Conservation (phyloP, 2,797 vertebrate species). For the Oreonectes daqikongensis region DNA sequence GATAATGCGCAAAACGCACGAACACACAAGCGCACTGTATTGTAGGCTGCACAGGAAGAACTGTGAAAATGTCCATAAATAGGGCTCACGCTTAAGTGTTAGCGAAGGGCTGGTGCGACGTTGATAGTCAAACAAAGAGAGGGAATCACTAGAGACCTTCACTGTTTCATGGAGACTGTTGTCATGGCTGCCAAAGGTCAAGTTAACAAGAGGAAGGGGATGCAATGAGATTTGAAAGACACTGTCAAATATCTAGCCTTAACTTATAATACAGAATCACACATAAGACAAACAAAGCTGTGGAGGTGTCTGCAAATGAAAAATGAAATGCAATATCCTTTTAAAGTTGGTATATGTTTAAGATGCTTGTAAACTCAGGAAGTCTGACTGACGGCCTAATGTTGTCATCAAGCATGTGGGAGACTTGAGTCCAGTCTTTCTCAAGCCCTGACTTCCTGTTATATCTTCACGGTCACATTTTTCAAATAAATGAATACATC, state of each 20-base stretch:
- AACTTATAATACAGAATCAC: not conserved
- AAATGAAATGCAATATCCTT: not conserved
- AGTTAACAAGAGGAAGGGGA: conserved; percentile 39
- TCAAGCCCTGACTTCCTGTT: not conserved
- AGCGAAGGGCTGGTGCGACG: not conserved
- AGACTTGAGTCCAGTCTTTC: not conserved
- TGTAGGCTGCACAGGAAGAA: not conserved
- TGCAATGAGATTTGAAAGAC: conserved; percentile 48
- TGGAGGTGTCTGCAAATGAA: not conserved
- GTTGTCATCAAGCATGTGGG: not conserved
- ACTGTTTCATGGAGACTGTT: conserved; percentile 40
- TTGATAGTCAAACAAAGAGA: conserved; percentile 11
- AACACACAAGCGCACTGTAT: not conserved
- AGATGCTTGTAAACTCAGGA: not conserved
- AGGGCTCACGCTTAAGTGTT: not conserved
- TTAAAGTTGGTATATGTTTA: not conserved
- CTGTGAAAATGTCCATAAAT: not conserved
- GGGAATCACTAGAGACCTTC: not conserved
- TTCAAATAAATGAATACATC: not conserved
- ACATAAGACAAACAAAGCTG: not conserved
- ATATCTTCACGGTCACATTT: not conserved
- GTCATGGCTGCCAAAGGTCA: conserved; percentile 51
- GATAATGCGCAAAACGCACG: not conserved
- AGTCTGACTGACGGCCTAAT: not conserved
- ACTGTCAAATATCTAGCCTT: not conserved